Evolutionary conservation across 2,888 invertebrate species (phyloP), one percentile per base, ranked within the genome.

Genomic region (Sussaba pulchella): DNA sequence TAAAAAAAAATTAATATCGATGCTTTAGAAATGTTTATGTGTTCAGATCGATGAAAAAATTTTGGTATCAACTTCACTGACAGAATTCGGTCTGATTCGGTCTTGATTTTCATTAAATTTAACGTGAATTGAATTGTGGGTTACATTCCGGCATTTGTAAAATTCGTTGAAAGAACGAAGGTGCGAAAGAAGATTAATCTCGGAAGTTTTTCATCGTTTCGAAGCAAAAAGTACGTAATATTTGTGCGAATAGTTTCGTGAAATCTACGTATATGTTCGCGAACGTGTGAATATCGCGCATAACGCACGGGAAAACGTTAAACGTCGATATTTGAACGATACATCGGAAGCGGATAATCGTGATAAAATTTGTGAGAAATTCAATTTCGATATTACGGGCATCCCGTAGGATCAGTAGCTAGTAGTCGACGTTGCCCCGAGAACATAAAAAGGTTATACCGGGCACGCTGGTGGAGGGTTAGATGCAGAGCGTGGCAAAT

Each of bases 11-110:
- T 14, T 24, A 21, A 36, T 4, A 14, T 14, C 5, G 54, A 57
- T 6, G 31, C 14, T 36, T 57, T 17, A 5, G 24, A 26, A 26
- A n/a, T 14, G 57, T 9, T 31, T 1, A 31, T 31, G 17, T 12
- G n/a, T 77, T 77, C 57, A 57, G 45, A 57, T 9, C 12, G 45
- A 63, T 59, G 24, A 36, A 8, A 66, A 71, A 77, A 39, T 14
- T 66, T 17, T 31, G 2, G 14, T 41, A 12, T 45, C 21, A 19
- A 43, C 26, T 19, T 63, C 47, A n/a, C 9, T 78, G 54, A 57
- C 73, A 39, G 45, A 17, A 8, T n/a, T 6, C 12, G 10, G 19
- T 47, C 21, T 17, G n/a, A 59, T 41, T 59, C 41, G 14, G 1
- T 10, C 47, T 64, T 19, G 1, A 45, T 31, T 47, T 31, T 8